Evolutionary conservation across 2,888 invertebrate species (phyloP), one percentile per base, ranked within the genome.

Genomic region (Metopia argyrocephala): DNA sequence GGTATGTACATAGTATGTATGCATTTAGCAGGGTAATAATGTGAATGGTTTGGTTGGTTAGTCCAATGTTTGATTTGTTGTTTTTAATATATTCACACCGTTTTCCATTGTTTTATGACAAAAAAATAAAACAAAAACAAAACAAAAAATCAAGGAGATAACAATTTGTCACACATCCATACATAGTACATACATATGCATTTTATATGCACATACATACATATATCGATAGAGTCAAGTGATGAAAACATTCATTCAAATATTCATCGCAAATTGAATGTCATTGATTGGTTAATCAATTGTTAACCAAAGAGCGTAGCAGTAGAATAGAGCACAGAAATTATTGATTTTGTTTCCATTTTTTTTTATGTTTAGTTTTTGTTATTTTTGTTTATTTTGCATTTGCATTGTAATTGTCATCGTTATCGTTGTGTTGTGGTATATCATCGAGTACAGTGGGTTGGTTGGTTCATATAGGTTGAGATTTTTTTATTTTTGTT

Each of bases 241-340:
- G 20, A 50, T 50, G 50, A 21, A 18, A 48, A 48, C 38, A 38
- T 31, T 7, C 31, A 3, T 31, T 7, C 31, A 15, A 23, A 54
- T 12, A 61, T 69, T 70, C 31, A 66, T 74, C 73, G 20, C 61
- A 52, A 25, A 70, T 70, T 70, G 38, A 65, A 73, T 56, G 21
- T 38, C 27, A 65, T 73, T 57, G 2, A 27, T 59, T 75, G 45
- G 46, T 76, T 76, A 68, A 62, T 74, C 70, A 61, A 65, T 75
- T 62, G 50, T 69, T 68, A 38, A 27, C 27, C 21, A 61, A 27
- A 45, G 45, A 9, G 15, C 38, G 38, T 31, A 12, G 38, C 12
- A 31, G 45, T 5, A 62, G 21, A 62, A 15, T n/a, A 45, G 18
- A 5, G 45, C 48, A 18, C n/a, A 50, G 62, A 3, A 12, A 61